A percentile compares a stretch with the other conserved stretches of the same genome.
phyloP scores from a whole-genome alignment of 2,113 vertebrate species.

The Rhinolophus ferrumequinum region DNA sequence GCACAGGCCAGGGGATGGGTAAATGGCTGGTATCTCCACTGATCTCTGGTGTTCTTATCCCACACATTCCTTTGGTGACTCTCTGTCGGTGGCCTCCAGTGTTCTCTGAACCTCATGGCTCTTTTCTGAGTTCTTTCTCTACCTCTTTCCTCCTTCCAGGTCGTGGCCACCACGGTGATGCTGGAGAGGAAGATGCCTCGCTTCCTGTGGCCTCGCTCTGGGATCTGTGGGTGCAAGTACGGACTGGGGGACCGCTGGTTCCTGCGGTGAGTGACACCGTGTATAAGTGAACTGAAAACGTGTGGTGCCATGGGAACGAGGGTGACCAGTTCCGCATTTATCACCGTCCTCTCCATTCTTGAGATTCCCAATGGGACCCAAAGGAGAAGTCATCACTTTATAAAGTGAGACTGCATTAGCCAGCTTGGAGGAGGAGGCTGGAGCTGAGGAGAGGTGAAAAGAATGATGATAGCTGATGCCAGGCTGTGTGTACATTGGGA shows the following conservation, averaged over 20 bases:
- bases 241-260: slow-evolving; percentile 94
- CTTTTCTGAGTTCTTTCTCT: neutral
- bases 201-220: slow-evolving; percentile 93
- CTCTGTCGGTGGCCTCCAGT: neutral
- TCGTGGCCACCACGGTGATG: slow-evolving; percentile 96
- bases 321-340: neutral
- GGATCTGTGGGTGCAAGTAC: slow-evolving; percentile 90
- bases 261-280: slow-evolving; percentile 88
- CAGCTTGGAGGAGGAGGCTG: neutral
- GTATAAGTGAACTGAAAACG: fast-evolving
- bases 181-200: slow-evolving; percentile 93
- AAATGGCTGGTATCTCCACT: neutral
- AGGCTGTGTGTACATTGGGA: neutral
- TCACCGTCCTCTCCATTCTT: neutral
- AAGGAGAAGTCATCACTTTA: neutral
- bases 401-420: neutral
- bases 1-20: neutral
- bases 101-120: neutral
- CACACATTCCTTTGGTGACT: neutral
- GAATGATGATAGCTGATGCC: no score
- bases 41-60: neutral
- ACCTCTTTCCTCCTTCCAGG: slow-evolving; percentile 80
- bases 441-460: neutral
- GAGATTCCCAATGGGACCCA: neutral
- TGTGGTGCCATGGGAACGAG: no score